These are phyloP conservation scores for Erythrolamprus reginae DNA, from an alignment of 2,113 vertebrate species.

Conservation along the genomic window DNA sequence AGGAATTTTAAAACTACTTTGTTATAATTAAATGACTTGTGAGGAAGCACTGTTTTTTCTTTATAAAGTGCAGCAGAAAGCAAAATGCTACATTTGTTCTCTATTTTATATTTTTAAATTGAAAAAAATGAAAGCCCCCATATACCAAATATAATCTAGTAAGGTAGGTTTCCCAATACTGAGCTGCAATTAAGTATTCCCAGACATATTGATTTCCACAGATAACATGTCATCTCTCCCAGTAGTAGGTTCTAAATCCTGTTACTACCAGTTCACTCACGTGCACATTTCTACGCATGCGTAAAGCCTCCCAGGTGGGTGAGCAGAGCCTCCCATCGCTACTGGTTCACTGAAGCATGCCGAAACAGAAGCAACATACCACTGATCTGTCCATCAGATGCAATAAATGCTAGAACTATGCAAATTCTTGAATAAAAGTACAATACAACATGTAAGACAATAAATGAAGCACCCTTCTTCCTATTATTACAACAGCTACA, in stretches of 20 bases:
- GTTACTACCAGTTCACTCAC: too few species aligned
- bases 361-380: too few species aligned
- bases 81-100: not conserved
- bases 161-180: not conserved
- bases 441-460: not conserved
- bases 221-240: not conserved
- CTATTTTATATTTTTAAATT: not conserved
- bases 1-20: not conserved
- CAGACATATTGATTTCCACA: not conserved
- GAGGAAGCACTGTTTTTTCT: not conserved
- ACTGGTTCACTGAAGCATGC: too few species aligned
- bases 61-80: not conserved
- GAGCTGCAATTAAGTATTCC: not conserved
- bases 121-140: not conserved
- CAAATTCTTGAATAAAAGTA: not conserved
- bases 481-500: not conserved
- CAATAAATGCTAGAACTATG: conserved; percentile 47
- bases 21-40: not conserved
- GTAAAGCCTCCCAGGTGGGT: too few species aligned
- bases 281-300: too few species aligned
- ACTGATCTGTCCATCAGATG: not conserved
- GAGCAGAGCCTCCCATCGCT: too few species aligned
- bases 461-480: not conserved
- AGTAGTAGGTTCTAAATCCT: too few species aligned
- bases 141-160: not conserved